Percentiles rank a stretch among this genome's conserved stretches.
Evolutionary conservation across 2,113 vertebrate species (phyloP).

Genomic region (Leiothrix lutea): DNA sequence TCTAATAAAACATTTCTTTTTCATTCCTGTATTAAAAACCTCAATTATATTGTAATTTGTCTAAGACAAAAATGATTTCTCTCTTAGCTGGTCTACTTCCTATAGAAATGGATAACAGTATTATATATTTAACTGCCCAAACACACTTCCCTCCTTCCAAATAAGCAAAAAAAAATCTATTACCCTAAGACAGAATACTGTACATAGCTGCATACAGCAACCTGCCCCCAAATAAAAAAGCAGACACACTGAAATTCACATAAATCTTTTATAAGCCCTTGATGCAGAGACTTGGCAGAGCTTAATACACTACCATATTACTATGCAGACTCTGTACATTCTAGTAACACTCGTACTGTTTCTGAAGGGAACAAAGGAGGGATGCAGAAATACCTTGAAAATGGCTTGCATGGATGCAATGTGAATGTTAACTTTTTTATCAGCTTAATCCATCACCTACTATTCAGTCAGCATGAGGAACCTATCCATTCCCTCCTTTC

Average conservation of each 20-base stretch:
- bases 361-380: background rate
- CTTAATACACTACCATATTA: background rate
- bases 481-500: background rate
- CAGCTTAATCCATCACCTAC: background rate
- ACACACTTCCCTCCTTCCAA: background rate
- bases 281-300: background rate
- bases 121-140: background rate
- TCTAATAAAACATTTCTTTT: background rate
- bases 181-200: background rate
- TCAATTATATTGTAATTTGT: background rate
- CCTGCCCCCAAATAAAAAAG: background rate
- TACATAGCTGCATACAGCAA: background rate
- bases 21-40: background rate
- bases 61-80: background rate
- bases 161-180: background rate
- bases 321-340: background rate
- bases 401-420: background rate
- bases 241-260: background rate
- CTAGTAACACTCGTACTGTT: background rate
- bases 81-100: background rate
- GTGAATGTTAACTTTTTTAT: background rate
- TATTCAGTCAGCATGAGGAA: background rate
- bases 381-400: background rate
- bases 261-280: background rate
- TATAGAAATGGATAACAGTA: background rate